phyloP scores from a whole-genome alignment of 2,797 vertebrate genomes.

The Scomberomorus guttatus region DNA sequence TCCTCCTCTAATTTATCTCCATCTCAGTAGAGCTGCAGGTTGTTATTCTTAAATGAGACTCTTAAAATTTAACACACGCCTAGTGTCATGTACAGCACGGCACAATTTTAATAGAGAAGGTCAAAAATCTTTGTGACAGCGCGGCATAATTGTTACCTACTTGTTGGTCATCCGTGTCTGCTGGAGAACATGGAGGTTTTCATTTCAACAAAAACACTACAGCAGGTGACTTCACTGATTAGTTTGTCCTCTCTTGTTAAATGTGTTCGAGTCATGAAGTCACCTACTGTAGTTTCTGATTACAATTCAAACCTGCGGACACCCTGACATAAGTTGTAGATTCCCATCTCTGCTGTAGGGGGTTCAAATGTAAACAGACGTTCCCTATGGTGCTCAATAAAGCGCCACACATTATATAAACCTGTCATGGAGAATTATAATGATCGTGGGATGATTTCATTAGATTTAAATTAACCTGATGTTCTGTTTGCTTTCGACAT shows the following conservation, averaged over 20 bases:
- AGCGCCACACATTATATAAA: conserved; percentile 45
- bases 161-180: conserved; percentile 2
- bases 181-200: conserved; percentile 33
- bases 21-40: conserved; percentile 35
- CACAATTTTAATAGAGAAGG: conserved; percentile 30
- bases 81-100: not conserved
- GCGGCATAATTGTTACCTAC: conserved; percentile 25
- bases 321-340: conserved; percentile 36
- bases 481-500: conserved; percentile 50
- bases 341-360: conserved; percentile 40
- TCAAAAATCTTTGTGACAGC: conserved; percentile 24
- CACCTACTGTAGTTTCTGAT: conserved; percentile 56
- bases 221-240: conserved; percentile 62
- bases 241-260: conserved; percentile 60
- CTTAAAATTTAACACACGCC: conserved; percentile 13
- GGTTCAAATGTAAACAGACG: conserved; percentile 53
- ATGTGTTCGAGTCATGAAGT: conserved; percentile 48
- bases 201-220: conserved; percentile 68
- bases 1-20: not conserved
- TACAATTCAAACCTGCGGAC: conserved; percentile 52
- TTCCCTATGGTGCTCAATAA: conserved; percentile 35
- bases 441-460: conserved; percentile 45
- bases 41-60: conserved; percentile 49
- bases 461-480: conserved; percentile 37
- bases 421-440: conserved; percentile 36